These are phyloP conservation scores for Eugnorisma glareosa DNA, from an alignment of 2,888 invertebrate genomes.

Conservation along the genomic window DNA sequence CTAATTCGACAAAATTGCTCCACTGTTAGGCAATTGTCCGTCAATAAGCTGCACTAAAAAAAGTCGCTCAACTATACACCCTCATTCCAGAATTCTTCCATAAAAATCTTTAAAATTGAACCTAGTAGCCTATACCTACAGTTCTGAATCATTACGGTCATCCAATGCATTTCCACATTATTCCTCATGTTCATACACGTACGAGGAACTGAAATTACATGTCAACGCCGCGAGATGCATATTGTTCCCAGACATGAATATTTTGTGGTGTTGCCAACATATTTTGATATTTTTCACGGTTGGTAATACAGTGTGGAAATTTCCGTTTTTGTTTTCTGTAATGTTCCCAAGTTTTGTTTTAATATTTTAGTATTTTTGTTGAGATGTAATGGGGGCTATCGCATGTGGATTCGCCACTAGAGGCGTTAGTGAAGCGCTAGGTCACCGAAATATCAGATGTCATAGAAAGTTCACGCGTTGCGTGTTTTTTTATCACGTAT, in stretches of 20 bases:
- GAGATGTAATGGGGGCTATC: no score
- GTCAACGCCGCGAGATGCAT: slow-evolving; percentile 76
- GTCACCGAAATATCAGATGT: no score
- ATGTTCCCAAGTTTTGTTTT: slow-evolving; percentile 50
- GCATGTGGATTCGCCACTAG: no score
- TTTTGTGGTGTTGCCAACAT: slow-evolving; percentile 50
- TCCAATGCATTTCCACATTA: slow-evolving; percentile 60
- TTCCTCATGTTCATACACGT: slow-evolving; percentile 54
- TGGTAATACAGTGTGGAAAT: slow-evolving; percentile 37
- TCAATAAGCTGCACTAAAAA: no score
- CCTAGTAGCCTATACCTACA: not conserved
- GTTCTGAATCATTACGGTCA: slow-evolving; percentile 28
- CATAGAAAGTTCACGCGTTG: no score
- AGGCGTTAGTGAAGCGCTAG: no score
- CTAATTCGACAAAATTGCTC: no score
- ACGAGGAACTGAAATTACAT: slow-evolving; percentile 79
- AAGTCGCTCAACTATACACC: no score
- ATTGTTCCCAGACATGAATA: slow-evolving; percentile 72
- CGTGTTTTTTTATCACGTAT: no score
- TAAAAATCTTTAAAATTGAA: no score
- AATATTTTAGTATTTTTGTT: slow-evolving; percentile 35
- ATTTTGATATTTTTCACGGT: slow-evolving; percentile 62
- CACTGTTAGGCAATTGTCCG: no score
- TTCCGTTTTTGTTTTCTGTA: slow-evolving; percentile 32
- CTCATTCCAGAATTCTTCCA: no score